phyloP scores from a whole-genome alignment of 2,113 vertebrate genomes.

The Anguilla japonica region DNA sequence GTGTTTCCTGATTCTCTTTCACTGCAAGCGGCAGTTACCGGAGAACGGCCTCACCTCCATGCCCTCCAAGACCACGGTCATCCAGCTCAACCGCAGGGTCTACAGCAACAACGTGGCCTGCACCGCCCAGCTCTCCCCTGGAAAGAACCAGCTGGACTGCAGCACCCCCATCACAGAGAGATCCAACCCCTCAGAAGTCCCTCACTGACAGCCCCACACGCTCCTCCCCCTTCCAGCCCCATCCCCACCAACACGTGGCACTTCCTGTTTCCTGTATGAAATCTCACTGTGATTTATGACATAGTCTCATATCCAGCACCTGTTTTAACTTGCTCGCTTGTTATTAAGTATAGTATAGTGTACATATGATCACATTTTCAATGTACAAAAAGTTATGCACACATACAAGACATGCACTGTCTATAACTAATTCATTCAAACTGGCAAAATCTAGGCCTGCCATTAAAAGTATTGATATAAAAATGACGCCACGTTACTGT shows the following conservation, averaged over 20 bases:
- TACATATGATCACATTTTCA: background rate
- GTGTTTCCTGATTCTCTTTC: constrained; percentile 68
- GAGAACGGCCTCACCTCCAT: constrained; percentile 45
- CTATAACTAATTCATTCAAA: no score
- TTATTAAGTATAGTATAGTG: background rate
- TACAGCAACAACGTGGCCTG: constrained; percentile 10
- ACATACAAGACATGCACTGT: no score
- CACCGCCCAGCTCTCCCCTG: constrained; percentile 3
- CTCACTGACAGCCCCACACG: background rate
- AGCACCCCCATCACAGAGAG: background rate
- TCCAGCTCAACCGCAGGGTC: constrained; percentile 50
- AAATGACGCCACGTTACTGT: no score
- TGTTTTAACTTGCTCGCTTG: background rate
- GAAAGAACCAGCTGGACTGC: constrained; percentile 6
- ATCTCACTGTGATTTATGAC: background rate
- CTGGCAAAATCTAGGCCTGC: no score
- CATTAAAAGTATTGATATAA: no score
- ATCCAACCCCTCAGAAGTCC: constrained; percentile 6
- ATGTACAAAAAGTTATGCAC: no score
- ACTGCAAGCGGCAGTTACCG: constrained; percentile 42
- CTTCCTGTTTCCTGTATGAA: background rate
- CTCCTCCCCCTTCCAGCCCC: no score
- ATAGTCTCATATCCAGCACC: background rate
- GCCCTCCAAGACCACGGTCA: constrained; percentile 49
- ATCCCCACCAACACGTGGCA: background rate